Base-by-base conservation (phyloP, 2,888 invertebrate species). In the Pyrrhia umbra region DNA sequence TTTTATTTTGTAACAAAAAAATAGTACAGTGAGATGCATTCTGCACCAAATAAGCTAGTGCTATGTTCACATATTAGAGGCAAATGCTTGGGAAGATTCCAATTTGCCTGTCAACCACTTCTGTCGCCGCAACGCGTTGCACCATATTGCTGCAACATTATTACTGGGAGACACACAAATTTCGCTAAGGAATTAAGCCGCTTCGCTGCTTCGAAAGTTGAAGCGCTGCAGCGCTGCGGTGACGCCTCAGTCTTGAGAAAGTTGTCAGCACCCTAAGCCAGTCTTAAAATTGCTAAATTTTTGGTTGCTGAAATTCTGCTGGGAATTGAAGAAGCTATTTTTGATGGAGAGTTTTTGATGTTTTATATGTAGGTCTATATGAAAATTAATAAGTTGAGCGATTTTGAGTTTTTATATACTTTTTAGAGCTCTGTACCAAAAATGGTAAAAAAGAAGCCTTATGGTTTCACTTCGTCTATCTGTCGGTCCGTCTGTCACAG, bases 71-170 rank as follows among this genome's bases (percentile, higher is more conserved):
- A 49, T 50, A 65, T 34, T 55, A 37, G 13, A 27, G 40, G 57
- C 16, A 25, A 70, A 65, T 46, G 20, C 52, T 57, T 42, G 66
- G 23, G 21, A 60, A 50, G 54, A 66, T 66, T 60, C 40, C 54
- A 65, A 66, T 70, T 60, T 66, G 72, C 42, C 34, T 66, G 66
- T 66, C 72, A 71, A 71, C 52, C 49, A 42, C 34, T 71, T 18
- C 45, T 60, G 69, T 60, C 37, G 37, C 58, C 42, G 43, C 51
- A 65, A 27, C 3, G 49, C 52, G 54, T 42, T 37, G 30, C 39
- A 40, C 18, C 47, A 39, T 42, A 3, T 27, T 55, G 69, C 37
- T 34, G 66, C 21, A 54, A 47, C 54, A 50, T 66, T 71, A 50
- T 59, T 42, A 47, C 71, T 25, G 40, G 5, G 20, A 34, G 39